A percentile compares a stretch with the other conserved stretches of the same genome.
Evolutionary conservation across 2,888 invertebrate species (phyloP).

Genomic region (Ecdyonurus torrentis): DNA sequence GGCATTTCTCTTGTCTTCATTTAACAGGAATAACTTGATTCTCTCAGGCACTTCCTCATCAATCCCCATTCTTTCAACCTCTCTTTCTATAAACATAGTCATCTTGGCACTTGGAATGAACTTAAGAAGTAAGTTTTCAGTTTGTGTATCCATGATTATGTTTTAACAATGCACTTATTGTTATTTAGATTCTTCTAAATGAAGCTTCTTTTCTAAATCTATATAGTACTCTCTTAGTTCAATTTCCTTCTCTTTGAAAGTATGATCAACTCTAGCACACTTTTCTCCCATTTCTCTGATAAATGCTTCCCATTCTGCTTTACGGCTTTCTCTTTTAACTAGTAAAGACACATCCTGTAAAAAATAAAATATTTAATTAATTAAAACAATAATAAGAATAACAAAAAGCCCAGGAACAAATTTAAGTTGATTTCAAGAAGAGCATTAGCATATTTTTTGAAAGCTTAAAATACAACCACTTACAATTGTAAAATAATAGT

Average conservation of each 20-base stretch:
- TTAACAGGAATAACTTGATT: not conserved
- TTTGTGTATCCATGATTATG: not conserved
- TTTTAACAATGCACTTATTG: not conserved
- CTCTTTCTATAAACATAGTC: not conserved
- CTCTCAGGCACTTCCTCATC: not conserved
- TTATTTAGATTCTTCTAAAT: not conserved
- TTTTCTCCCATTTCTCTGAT: slow-evolving; percentile 61
- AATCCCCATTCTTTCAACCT: not conserved
- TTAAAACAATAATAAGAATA: too few species aligned
- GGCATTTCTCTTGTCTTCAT: not conserved
- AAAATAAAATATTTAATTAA: slow-evolving; percentile 8
- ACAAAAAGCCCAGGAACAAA: too few species aligned
- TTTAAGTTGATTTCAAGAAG: too few species aligned
- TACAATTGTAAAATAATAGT: too few species aligned
- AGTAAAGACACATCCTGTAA: slow-evolving; percentile 31
- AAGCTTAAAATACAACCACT: too few species aligned
- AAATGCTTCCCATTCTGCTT: slow-evolving; percentile 52
- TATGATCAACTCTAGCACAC: slow-evolving; percentile 56
- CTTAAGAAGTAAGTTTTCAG: not conserved
- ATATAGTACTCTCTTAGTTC: slow-evolving; percentile 56
- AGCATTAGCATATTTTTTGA: too few species aligned
- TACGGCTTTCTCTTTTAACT: slow-evolving; percentile 32
- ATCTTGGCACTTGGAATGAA: not conserved
- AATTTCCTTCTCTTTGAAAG: slow-evolving; percentile 62
- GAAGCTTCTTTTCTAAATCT: slow-evolving; percentile 49